Evolutionary conservation across 2,113 vertebrate species (phyloP).

Genomic region (Pitta sordida): DNA sequence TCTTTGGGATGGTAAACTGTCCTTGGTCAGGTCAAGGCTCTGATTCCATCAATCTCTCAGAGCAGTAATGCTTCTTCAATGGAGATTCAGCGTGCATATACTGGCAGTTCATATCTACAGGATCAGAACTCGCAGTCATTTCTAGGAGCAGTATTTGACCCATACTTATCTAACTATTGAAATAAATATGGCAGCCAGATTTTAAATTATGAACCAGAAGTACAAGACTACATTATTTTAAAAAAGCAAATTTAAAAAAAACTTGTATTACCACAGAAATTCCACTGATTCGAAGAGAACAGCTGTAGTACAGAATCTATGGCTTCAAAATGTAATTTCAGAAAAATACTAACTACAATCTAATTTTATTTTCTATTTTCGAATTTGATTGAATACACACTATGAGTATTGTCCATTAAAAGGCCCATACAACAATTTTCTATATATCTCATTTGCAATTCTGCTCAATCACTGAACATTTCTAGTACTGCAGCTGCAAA

Average conservation of each 20-base stretch:
- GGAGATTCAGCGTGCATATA: fast-evolving
- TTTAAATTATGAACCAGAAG: neutral
- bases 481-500: slow-evolving; percentile 3
- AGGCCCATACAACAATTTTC: neutral
- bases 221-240: neutral
- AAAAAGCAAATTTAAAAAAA: neutral
- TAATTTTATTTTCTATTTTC: slow-evolving; percentile 51
- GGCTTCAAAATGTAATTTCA: slow-evolving; percentile 13
- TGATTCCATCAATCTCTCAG: neutral
- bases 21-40: neutral
- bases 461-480: neutral
- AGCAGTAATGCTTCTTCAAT: neutral
- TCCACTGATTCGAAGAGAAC: neutral
- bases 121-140: neutral
- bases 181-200: neutral
- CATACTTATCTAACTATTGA: neutral
- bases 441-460: slow-evolving; percentile 41
- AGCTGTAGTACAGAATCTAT: neutral
- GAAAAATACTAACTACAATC: slow-evolving; percentile 23
- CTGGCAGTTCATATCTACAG: neutral
- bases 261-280: neutral
- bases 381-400: slow-evolving; percentile 4
- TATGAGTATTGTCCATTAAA: slow-evolving; percentile 2
- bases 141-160: neutral
- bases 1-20: neutral